phyloP scores from a whole-genome alignment of 2,888 invertebrate species.

The Pterobdella sp. region DNA sequence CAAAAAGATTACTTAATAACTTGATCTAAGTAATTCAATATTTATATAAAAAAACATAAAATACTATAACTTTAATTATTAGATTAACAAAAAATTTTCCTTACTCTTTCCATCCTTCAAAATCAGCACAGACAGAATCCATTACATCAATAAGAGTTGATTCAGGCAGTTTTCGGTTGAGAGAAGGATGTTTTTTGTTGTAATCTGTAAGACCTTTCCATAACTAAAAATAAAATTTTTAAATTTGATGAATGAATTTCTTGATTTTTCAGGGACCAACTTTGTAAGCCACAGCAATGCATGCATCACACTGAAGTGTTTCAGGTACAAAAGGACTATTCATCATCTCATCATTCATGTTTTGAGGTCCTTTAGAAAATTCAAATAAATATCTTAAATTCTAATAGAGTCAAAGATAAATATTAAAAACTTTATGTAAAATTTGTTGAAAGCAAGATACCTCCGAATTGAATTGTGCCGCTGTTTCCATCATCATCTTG shows the following conservation, averaged over 20 bases:
- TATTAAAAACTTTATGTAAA: background rate
- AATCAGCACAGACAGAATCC: conserved; percentile 41
- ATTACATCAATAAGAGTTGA: conserved; percentile 42
- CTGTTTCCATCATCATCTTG: conserved; percentile 35
- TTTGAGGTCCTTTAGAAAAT: conserved; percentile 38
- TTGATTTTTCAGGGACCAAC: conserved; percentile 36
- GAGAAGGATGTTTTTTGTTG: conserved; percentile 31
- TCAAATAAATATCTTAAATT: background rate
- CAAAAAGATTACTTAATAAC: background rate
- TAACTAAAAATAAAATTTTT: conserved; percentile 28
- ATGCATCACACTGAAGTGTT: conserved; percentile 48
- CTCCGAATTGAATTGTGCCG: conserved; percentile 36
- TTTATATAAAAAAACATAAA: background rate
- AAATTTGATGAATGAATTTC: background rate
- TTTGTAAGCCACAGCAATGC: conserved; percentile 45
- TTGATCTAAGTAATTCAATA: background rate
- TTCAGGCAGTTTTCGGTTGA: conserved; percentile 41
- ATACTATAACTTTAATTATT: background rate
- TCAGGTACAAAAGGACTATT: conserved; percentile 46
- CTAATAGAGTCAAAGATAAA: background rate
- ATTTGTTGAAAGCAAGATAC: background rate
- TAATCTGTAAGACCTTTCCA: conserved; percentile 32
- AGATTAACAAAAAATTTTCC: background rate
- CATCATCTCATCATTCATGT: conserved; percentile 47
- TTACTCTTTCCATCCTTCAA: conserved; percentile 35